Conservation (phyloP, 2,113 vertebrate genomes). For the Nicator chloris region DNA sequence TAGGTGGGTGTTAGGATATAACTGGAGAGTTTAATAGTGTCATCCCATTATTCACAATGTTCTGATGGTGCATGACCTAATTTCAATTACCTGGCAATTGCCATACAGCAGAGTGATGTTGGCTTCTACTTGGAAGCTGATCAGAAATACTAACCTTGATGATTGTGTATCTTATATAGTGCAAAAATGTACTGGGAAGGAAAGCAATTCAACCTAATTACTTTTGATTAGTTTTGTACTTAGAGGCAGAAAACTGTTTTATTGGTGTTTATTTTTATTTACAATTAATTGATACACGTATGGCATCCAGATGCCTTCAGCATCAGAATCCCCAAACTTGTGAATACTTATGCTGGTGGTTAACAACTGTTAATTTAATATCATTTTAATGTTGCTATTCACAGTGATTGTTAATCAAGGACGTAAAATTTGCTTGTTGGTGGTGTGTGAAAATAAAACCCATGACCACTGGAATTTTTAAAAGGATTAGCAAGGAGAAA, state of each 20-base stretch:
- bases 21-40: neutral
- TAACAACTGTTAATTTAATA: neutral
- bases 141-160: neutral
- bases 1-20: neutral
- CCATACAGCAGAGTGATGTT: neutral
- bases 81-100: neutral
- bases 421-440: neutral
- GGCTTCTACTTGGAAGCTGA: neutral
- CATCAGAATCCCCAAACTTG: neutral
- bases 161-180: neutral
- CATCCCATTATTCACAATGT: neutral
- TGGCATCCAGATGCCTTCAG: neutral
- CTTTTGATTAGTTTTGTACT: neutral
- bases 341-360: neutral
- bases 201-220: neutral
- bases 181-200: neutral
- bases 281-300: neutral
- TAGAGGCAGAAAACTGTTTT: neutral
- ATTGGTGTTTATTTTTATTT: neutral
- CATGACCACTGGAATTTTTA: neutral
- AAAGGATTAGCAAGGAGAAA: neutral
- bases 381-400: neutral
- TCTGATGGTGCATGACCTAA: neutral
- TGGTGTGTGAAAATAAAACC: neutral
- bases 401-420: neutral